These are phyloP conservation scores for Nasua narica DNA, from an alignment of 2,797 vertebrate species.

Conservation along the genomic window DNA sequence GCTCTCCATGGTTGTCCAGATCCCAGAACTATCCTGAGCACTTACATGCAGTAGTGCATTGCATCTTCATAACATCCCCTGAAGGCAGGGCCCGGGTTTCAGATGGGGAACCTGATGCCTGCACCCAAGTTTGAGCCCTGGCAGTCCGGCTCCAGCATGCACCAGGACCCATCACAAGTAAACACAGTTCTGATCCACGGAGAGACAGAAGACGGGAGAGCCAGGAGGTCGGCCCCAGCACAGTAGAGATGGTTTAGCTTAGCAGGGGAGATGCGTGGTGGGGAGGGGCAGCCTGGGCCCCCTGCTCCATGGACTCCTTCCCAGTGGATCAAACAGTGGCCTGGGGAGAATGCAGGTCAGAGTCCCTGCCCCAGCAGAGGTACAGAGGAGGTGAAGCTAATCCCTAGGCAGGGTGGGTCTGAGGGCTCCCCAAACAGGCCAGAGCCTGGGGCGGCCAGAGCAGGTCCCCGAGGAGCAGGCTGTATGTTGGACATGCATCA, in stretches of 20 bases:
- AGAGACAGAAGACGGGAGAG: background rate
- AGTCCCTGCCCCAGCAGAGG: background rate
- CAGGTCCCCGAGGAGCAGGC: background rate
- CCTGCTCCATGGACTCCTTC: background rate
- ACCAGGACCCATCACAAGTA: background rate
- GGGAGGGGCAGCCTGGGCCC: accelerated
- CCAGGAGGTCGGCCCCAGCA: accelerated
- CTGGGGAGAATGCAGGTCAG: background rate
- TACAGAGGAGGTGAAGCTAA: accelerated
- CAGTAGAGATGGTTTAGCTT: background rate
- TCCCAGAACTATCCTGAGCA: background rate
- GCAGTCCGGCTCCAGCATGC: background rate
- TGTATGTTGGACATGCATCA: accelerated
- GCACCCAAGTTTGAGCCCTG: background rate
- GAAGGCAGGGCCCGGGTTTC: accelerated
- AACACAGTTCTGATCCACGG: background rate
- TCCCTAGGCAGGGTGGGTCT: background rate
- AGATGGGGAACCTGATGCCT: background rate
- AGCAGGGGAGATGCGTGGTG: background rate
- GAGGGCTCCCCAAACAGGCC: background rate
- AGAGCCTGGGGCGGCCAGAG: background rate
- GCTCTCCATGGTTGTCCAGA: accelerated
- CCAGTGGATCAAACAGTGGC: background rate
- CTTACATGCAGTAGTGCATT: background rate
- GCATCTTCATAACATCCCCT: background rate